Conservation (phyloP, 2,113 vertebrate species). For the Narcine bancroftii region DNA sequence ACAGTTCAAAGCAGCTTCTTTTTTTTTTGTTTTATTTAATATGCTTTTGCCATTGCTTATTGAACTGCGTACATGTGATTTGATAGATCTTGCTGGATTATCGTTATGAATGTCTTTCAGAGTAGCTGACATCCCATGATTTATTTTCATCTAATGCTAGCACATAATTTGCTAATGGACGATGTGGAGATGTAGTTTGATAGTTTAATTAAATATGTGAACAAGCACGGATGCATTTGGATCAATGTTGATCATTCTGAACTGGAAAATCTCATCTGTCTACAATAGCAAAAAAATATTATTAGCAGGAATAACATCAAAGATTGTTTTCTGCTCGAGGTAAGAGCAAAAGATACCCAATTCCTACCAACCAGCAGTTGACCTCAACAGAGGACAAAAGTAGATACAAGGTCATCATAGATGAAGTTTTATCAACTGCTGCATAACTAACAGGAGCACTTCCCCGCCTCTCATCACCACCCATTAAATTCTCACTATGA, state of each 20-base stretch:
- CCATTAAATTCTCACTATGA: too few relatives aligned
- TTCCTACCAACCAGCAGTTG: neutral
- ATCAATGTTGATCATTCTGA: neutral
- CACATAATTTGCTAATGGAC: constrained; percentile 16
- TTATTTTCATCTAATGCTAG: neutral
- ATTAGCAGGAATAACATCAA: neutral
- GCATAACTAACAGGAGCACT: neutral
- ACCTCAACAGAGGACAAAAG: neutral
- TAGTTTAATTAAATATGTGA: neutral
- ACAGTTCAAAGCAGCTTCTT: too few relatives aligned
- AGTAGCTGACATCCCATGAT: neutral
- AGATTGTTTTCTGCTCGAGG: too few relatives aligned
- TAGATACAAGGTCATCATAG: neutral
- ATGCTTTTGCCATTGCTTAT: neutral
- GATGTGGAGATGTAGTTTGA: neutral
- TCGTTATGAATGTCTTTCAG: neutral
- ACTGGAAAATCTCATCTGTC: neutral
- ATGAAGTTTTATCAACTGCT: neutral
- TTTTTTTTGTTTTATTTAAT: neutral
- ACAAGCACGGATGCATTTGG: neutral
- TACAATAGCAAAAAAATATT: neutral
- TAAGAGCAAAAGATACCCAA: neutral
- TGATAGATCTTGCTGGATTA: neutral
- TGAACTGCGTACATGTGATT: neutral
- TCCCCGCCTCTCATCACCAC: too few relatives aligned